Base-by-base conservation (phyloP, 2,888 invertebrate species). In the Melipona bicolor region DNA sequence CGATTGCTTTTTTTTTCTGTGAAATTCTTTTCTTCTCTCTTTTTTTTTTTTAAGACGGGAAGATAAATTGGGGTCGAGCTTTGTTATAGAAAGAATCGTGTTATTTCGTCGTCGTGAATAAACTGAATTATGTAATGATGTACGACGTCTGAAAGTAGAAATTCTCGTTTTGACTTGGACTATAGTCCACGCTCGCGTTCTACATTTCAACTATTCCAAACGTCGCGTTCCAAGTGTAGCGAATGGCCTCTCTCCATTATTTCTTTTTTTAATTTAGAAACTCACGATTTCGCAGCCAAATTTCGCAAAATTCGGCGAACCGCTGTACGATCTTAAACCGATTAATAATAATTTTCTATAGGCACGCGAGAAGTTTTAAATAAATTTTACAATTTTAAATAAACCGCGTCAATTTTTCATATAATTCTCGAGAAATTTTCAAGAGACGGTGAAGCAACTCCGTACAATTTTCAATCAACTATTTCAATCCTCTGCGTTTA, bases 241-340 rank as follows among this genome's bases (percentile, higher is more conserved):
- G 15, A 50, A n/a, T 49, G 24, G n/a, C 36, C 36, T 59, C 50
- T n/a, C 19, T 61, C 64, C 59, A 59, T 76, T 72, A 72, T 68
- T 32, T 32, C 4, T 32, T 83, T 83, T 83, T 76, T 76, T 76
- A 80, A 83, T 80, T 72, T 81, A 81, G 72, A 50, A 43, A 79
- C 71, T 76, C 81, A 62, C 62, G 81, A 76, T 76, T 83, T 83
- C 81, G 80, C 83, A 83, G 50, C 80, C 72, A 27, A 15, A 15
- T 72, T 4, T 32, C 76, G 56, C 77, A 83, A 83, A 83, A 61
- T 56, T 68, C 68, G 70, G 67, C 71, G 36, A 19, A 36, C 61
- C 50, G 56, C 43, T 36, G 49, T 54, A 54, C 62, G 71, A 50
- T 61, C 56, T n/a, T 56, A 43, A 32, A 32, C 49, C 49, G 27